These are phyloP conservation scores for Denticeps clupeoides DNA, from an alignment of 2,797 vertebrate genomes.

Conservation along the genomic window DNA sequence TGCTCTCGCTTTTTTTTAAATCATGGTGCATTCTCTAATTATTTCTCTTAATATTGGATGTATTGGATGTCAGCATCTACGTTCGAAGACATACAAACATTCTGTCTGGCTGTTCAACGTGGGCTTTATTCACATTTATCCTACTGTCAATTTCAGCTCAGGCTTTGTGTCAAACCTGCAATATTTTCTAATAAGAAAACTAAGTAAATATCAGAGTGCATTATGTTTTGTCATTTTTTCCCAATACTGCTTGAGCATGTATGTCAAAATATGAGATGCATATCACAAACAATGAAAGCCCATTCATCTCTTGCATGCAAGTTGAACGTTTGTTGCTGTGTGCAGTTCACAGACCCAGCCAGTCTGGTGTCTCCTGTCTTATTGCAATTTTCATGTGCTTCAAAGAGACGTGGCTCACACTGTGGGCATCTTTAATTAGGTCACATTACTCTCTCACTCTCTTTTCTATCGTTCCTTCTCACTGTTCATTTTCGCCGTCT, in stretches of 20 bases:
- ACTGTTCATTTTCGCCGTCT: not conserved
- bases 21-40: too few species aligned
- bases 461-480: not conserved
- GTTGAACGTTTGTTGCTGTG: constrained; percentile 9
- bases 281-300: constrained; percentile 12
- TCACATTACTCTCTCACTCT: constrained; percentile 2
- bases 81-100: not conserved
- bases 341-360: constrained; percentile 20
- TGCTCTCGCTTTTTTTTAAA: too few species aligned
- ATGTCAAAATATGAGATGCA: constrained; percentile 10
- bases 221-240: too few species aligned
- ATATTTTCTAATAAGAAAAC: not conserved
- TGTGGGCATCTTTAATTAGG: constrained; percentile 33
- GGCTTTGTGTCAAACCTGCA: not conserved
- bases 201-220: not conserved
- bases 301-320: not conserved
- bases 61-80: not conserved
- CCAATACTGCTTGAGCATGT: too few species aligned
- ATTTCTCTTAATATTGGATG: too few species aligned
- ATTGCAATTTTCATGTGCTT: constrained; percentile 27
- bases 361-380: constrained; percentile 19
- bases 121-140: not conserved
- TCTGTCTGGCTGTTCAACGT: not conserved
- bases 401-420: constrained; percentile 26
- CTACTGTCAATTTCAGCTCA: not conserved